Evolutionary conservation across 1,140 invertebrate species (phyloP), one percentile per base, ranked within the genome.

Genomic region (Microplitis mediator): DNA sequence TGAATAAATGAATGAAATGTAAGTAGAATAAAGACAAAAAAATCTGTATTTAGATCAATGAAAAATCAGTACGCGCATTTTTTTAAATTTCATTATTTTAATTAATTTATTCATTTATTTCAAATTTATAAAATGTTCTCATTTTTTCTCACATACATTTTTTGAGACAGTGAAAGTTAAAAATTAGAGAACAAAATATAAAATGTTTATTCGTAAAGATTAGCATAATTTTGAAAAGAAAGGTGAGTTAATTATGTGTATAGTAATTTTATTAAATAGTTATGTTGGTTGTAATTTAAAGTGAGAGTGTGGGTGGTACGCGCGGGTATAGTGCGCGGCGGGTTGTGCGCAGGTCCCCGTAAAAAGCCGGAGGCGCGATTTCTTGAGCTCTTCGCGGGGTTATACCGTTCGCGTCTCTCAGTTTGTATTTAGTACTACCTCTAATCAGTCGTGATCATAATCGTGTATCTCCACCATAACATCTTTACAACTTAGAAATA

Each of bases 301-400:
- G 56, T 58, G 56, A 58, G 56, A 31, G 61, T 63, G 61, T 63
- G 36, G 61, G 45, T 65, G 63, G 36, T 9, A 39, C 23, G 39
- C 36, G 39, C 36, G 63, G 45, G 63, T 45, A 14, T 5, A 50
- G 13, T 50, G 63, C 63, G 63, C 63, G 50, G 23, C 45, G 14
- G 45, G 63, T 65, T 65, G 13, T 45, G 63, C 63, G 63, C 63
- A 65, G 61, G 63, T 65, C 63, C 63, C 63, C 39, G 63, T 65
- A 65, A 65, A 65, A 65, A 65, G 63, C 63, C 63, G 45, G 39
- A 65, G 63, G 62, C 70, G 70, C 70, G 70, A 66, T 71, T 72
- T 35, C 63, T 66, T 72, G 51, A 31, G 11, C 51, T 67, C 62
- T 39, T 14, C 39, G 35, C 52, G 32, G 69, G 70, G 52, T 66